phyloP scores from a whole-genome alignment of 2,797 vertebrate genomes.

The Enteromius fasciolatus region DNA sequence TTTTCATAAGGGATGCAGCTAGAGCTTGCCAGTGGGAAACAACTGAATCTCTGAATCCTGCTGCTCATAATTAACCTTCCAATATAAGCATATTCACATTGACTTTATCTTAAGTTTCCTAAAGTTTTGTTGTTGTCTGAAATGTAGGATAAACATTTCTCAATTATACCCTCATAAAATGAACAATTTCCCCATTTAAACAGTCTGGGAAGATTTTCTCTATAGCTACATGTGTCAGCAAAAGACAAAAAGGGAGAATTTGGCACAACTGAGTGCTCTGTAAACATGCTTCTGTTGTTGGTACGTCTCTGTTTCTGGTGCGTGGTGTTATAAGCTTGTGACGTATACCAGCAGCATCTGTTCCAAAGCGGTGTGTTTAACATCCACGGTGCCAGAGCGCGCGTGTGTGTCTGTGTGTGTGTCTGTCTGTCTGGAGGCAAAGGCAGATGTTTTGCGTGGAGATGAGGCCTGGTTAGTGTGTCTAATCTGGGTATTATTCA shows the following conservation, averaged over 20 bases:
- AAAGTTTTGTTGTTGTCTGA: background rate
- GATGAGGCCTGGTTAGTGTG: slow-evolving; percentile 68
- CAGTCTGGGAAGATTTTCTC: background rate
- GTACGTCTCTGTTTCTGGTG: background rate
- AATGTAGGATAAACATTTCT: background rate
- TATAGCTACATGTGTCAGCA: background rate
- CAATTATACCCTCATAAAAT: background rate
- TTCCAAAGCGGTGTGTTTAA: slow-evolving; percentile 29
- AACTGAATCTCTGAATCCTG: background rate
- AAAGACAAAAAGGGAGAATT: slow-evolving; percentile 7
- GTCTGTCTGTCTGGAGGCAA: slow-evolving; percentile 21
- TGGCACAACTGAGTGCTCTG: slow-evolving; percentile 5
- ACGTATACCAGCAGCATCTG: background rate
- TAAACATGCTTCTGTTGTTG: slow-evolving; percentile 23
- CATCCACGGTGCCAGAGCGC: background rate
- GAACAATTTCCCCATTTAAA: slow-evolving; percentile 1
- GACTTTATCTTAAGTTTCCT: background rate
- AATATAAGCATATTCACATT: background rate
- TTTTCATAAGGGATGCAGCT: background rate
- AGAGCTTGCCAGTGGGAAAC: background rate
- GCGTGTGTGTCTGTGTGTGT: slow-evolving; percentile 8
- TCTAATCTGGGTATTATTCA: slow-evolving; percentile 76
- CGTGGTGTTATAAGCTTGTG: slow-evolving; percentile 38
- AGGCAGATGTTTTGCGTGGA: slow-evolving; percentile 64
- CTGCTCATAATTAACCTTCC: background rate